Evolutionary conservation across 2,113 vertebrate species (phyloP), one percentile per base, ranked within the genome.

Genomic region (Leuciscus idus): DNA sequence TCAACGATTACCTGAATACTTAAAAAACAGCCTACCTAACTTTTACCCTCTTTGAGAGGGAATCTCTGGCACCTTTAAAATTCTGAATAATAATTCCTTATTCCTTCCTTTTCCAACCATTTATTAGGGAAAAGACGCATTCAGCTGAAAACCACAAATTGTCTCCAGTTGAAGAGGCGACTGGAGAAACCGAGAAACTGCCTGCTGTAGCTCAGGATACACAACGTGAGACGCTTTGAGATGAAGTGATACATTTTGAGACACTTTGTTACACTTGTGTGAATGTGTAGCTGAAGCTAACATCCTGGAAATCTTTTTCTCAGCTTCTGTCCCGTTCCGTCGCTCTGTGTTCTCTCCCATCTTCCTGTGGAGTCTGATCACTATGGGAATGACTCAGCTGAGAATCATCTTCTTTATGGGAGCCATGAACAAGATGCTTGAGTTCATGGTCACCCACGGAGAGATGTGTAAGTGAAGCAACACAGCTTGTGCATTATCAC

Each of bases 351-450:
- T 94, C 82, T 96, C 97, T 4, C 94, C 97, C 76, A 96, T 97
- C 87, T 97, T 98, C 92, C 92, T 98, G 70, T 98, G 96, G 96
- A 98, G 97, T 89, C 95, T 98, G 82, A 64, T 98, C 2, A 97
- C 96, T 6, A 98, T 98, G 97, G 95, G 94, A 28, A 95, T 98
- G 94, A 95, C 97, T 39, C 97, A 98, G 91, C 87, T 98, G 55
- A 95, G 97, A 6, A 88, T 98, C 88, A 98, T 98, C 88, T 98
- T 98, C 92, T 98, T 95, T 91, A 97, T 98, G 97, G 97, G 96
- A 0, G 95, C 96, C 52, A 97, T 98, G 97, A 98, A 97, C 93
- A 97, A 96, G 92, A 96, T 98, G 96, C 90, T 98, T 87, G 96
- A 97, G 93, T 96, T 94, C 86, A 21, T 96, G n/a, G 92, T 97